Percentiles rank a stretch among this genome's conserved stretches.
phyloP scores from a whole-genome alignment of 1,140 invertebrate species.

The Vanessa atalanta region DNA sequence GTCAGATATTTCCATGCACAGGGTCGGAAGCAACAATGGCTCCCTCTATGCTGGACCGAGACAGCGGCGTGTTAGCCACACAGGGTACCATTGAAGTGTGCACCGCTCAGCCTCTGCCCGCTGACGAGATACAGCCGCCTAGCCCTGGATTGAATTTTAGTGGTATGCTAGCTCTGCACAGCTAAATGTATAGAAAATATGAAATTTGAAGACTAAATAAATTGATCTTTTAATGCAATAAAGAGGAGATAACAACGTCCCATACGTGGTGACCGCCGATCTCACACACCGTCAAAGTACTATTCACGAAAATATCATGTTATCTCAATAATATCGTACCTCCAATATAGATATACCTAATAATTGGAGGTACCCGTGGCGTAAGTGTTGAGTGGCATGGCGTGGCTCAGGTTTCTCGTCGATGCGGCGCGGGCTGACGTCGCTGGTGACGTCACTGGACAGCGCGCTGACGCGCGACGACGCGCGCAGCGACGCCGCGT shows the following conservation, averaged over 20 bases:
- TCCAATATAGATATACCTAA: no score
- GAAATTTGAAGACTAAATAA: background rate
- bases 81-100: constrained; percentile 55
- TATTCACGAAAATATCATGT: no score
- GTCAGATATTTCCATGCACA: constrained; percentile 19
- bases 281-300: no score
- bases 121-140: constrained; percentile 66
- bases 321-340: no score
- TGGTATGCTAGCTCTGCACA: constrained; percentile 48
- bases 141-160: constrained; percentile 68
- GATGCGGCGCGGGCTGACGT: constrained; percentile 85
- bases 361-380: no score
- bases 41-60: constrained; percentile 63
- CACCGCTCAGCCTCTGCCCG: constrained; percentile 58
- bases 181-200: background rate
- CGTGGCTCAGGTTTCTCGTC: constrained; percentile 19
- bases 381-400: no score
- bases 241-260: no score
- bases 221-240: no score
- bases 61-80: constrained; percentile 55
- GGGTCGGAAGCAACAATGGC: constrained; percentile 75
- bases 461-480: constrained; percentile 88
- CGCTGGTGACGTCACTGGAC: constrained; percentile 90
- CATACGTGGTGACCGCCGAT: no score
- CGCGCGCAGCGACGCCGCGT: constrained; percentile 84